A percentile compares a stretch with the other conserved stretches of the same genome.
These are phyloP conservation scores for Electrophaes corylata DNA, from an alignment of 2,888 invertebrate genomes.

Conservation along the genomic window DNA sequence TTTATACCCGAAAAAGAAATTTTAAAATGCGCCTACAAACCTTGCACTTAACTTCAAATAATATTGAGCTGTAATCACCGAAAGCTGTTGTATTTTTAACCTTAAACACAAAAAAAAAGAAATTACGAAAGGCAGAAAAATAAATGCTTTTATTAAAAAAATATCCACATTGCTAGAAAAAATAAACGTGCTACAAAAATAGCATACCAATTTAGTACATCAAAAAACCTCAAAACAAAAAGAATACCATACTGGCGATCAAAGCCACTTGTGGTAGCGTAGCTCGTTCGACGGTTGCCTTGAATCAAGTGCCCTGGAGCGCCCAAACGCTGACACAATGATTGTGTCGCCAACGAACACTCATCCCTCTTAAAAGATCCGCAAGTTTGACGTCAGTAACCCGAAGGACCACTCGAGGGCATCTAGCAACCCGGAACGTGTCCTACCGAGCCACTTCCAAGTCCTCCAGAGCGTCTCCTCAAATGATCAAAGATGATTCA, in stretches of 20 bases:
- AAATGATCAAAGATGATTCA: conserved; percentile 61
- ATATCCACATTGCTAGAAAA: too few species aligned
- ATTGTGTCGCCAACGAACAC: conserved; percentile 61
- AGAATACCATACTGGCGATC: conserved; percentile 45
- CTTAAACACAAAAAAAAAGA: conserved; percentile 30
- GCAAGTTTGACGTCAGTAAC: conserved; percentile 63
- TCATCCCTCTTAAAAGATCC: conserved; percentile 55
- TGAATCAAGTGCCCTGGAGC: conserved; percentile 56
- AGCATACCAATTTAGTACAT: conserved; percentile 2
- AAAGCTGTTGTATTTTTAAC: conserved; percentile 22
- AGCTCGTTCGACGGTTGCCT: conserved; percentile 53
- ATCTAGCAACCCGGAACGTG: conserved; percentile 54
- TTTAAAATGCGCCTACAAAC: conserved; percentile 36
- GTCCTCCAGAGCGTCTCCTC: conserved; percentile 45
- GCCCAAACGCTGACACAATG: conserved; percentile 67
- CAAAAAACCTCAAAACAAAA: conserved; percentile 47
- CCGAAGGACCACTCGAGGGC: conserved; percentile 51
- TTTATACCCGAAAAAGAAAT: conserved; percentile 25
- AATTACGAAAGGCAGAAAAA: too few species aligned
- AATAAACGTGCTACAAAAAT: background rate
- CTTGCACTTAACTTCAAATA: conserved; percentile 27
- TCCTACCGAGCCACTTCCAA: conserved; percentile 57
- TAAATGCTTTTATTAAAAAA: too few species aligned
- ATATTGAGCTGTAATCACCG: conserved; percentile 28
- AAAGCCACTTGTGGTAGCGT: conserved; percentile 41